Evolutionary conservation across 1,140 invertebrate species (phyloP), one percentile per base, ranked within the genome.

Genomic region (Lordiphosa collinella): DNA sequence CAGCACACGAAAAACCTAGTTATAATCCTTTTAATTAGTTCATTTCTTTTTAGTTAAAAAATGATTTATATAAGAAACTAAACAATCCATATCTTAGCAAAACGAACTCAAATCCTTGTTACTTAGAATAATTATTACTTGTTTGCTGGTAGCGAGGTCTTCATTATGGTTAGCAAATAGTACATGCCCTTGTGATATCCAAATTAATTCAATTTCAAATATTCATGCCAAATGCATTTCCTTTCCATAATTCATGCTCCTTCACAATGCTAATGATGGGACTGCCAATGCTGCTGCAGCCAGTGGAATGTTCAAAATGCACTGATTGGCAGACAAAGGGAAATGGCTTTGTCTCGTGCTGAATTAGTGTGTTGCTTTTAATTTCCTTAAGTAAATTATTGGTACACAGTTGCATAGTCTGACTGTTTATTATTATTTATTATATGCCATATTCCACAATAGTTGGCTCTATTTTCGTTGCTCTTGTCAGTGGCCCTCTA

Each of bases 241-340:
- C 14, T 12, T 44, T 63, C 48, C 52, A 37, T 53, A 44, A 63
- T 53, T 63, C 48, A 63, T 32, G 7, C 11, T 2, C n/a, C 25
- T 4, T 5, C n/a, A 44, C 8, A 29, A 8, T 52, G 5, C 10
- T 44, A 63, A 63, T 29, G 59, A 63, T 44, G 18, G 18, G 18
- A 22, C 6, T 22, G 6, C 18, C 18, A 22, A 22, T 22, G 18
- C 18, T 22, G 18, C 18, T 5, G 31, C 56, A 22, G 43, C 43
- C 22, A 44, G 36, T 22, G 4, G 18, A 22, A 22, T 22, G 31
- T 35, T 53, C 44, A 5, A 6, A 4, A 10, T 31, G 16, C 13
- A 8, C 13, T 3, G 16, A 9, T 11, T 31, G 22, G n/a, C 18
- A 46, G 36, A 25, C 13, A 14, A 14, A 62, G 36, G 43, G 16